phyloP scores from a whole-genome alignment of 2,888 invertebrate species.

The Auanema sp. region DNA sequence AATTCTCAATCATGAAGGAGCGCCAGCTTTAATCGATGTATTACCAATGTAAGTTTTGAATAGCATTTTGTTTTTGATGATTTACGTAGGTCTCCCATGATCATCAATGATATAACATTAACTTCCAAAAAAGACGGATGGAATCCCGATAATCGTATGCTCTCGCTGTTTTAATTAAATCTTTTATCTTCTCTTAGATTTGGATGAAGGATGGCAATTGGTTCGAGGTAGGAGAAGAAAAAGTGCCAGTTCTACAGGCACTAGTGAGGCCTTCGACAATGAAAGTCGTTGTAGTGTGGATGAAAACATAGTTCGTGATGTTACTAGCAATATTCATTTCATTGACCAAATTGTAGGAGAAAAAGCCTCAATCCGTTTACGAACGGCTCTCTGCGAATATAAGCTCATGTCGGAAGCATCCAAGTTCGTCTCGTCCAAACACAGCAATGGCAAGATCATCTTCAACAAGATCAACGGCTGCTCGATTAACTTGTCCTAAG shows the following conservation, averaged over 20 bases:
- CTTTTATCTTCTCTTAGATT: neutral
- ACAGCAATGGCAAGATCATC: neutral
- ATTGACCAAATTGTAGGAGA: conserved; percentile 3
- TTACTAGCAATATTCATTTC: conserved; percentile 3
- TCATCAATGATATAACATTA: conserved; percentile 8
- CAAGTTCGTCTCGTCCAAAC: neutral
- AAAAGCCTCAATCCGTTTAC: conserved; percentile 22
- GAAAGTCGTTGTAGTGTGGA: conserved; percentile 28
- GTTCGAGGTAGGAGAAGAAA: conserved; percentile 34
- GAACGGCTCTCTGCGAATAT: conserved; percentile 20
- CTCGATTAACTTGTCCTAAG: conserved; percentile 37
- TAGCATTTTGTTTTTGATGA: neutral
- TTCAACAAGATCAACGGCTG: conserved; percentile 4
- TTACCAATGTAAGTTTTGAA: conserved; percentile 25
- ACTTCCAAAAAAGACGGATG: neutral
- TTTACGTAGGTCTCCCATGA: conserved; percentile 12
- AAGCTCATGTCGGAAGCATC: conserved; percentile 7
- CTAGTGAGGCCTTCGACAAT: conserved; percentile 25
- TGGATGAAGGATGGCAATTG: conserved; percentile 44
- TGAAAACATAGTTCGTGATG: conserved; percentile 1
- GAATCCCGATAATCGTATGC: neutral
- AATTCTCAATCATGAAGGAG: conserved; percentile 17
- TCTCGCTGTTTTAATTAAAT: too few species aligned
- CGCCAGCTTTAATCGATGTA: conserved; percentile 16
- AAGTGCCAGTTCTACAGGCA: conserved; percentile 35